Evolutionary conservation across 2,797 vertebrate genomes (phyloP).

Genomic region (Tapera naevia): DNA sequence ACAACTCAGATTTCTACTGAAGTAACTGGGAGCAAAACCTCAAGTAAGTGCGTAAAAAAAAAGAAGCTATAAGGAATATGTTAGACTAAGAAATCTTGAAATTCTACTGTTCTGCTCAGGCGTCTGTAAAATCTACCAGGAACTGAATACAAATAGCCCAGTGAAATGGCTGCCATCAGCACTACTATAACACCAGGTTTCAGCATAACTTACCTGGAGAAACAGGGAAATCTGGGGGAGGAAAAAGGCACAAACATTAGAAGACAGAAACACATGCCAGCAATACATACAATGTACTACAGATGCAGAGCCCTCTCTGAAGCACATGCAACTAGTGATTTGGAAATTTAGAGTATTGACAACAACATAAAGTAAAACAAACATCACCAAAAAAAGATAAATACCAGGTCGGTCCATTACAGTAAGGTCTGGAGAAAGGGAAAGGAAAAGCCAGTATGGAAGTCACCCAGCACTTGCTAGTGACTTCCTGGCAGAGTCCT

Average conservation of each 20-base stretch:
- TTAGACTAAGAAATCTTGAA: background rate
- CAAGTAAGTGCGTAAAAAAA: background rate
- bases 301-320: background rate
- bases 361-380: background rate
- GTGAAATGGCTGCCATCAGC: background rate
- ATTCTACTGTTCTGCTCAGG: background rate
- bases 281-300: background rate
- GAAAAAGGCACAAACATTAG: constrained; percentile 12
- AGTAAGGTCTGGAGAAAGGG: background rate
- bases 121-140: background rate
- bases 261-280: background rate
- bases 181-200: background rate
- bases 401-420: background rate
- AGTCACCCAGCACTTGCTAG: background rate
- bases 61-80: background rate
- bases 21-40: background rate
- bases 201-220: constrained; percentile 54
- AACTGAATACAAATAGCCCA: background rate
- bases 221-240: constrained; percentile 40
- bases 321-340: background rate
- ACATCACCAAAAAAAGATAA: background rate
- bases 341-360: background rate
- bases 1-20: background rate
- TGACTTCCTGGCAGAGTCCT: background rate
- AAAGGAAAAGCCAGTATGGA: background rate